Evolutionary conservation across 2,888 invertebrate genomes (phyloP).

Genomic region (Deilephila elpenor): DNA sequence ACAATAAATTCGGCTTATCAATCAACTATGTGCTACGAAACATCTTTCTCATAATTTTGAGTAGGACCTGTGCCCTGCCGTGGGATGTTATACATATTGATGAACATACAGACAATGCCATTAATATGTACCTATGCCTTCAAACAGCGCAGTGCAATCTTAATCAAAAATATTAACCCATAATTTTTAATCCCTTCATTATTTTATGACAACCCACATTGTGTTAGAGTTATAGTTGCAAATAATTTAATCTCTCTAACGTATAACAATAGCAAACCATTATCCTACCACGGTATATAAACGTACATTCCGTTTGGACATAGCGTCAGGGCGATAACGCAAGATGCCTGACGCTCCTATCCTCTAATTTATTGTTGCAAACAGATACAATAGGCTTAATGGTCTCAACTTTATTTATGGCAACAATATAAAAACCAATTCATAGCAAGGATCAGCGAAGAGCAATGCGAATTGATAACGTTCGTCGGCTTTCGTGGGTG

Average conservation of each 20-base stretch:
- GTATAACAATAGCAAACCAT: slow-evolving; percentile 6
- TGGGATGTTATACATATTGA: too few species aligned
- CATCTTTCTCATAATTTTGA: too few species aligned
- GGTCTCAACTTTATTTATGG: slow-evolving; percentile 23
- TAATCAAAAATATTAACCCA: too few species aligned
- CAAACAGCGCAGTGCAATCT: not conserved
- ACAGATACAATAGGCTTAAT: slow-evolving; percentile 25
- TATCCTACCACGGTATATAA: not conserved
- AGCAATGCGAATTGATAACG: slow-evolving; percentile 51
- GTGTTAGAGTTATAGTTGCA: not conserved
- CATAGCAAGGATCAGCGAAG: slow-evolving; percentile 43
- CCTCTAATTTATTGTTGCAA: slow-evolving; percentile 15
- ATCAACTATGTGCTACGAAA: too few species aligned
- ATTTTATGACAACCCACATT: not conserved
- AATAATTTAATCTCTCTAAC: not conserved
- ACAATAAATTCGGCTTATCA: too few species aligned
- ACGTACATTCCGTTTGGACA: slow-evolving; percentile 1
- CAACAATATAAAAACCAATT: slow-evolving; percentile 32
- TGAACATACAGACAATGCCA: too few species aligned
- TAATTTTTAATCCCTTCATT: too few species aligned
- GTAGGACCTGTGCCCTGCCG: too few species aligned
- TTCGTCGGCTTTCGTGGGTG: slow-evolving; percentile 39
- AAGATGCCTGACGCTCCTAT: slow-evolving; percentile 17
- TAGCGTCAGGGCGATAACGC: slow-evolving; percentile 7
- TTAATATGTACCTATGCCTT: too few species aligned